Evolutionary conservation across 2,113 vertebrate species (phyloP), one percentile per base, ranked within the genome.

Genomic region (Cricetomys ansorgei): DNA sequence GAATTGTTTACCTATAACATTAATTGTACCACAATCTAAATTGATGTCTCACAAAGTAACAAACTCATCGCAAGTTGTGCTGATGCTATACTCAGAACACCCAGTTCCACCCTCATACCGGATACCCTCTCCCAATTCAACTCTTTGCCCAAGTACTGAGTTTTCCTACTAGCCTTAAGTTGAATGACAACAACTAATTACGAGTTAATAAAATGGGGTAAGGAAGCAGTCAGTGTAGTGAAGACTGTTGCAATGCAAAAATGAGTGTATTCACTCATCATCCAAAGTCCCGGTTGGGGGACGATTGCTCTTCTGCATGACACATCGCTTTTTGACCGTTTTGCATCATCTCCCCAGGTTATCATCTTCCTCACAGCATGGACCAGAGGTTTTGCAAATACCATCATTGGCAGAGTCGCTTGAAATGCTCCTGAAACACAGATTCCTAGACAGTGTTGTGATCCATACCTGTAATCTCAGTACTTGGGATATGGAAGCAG

Each of bases 371-470:
- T 87, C 15, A 43, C 5, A 70, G 7, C 12, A 79, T 55, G 43
- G 25, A 90, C 77, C 43, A 92, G 67, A 95, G 65, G 70, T 79
- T 91, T 95, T 83, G 31, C 70, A 76, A 88, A 31, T 45, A 87
- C 21, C 25, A 88, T 25, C 43, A 50, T 16, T 67, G 84, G 34
- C 7, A 81, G 70, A 84, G 25, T 50, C 45, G 57, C 23, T 83
- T 73, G 37, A 96, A 92, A 80, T 69, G 64, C 8, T 62, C 53
- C 67, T 87, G 72, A 93, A 89, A 91, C 92, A 29, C 6, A 87
- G 43, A 89, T 83, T 64, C 16, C 27, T 64, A 43, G n/a, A 62
- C 57, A 45, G 81, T 31, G 37, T 64, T 84, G 27, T 7, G 10
- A 64, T 64, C 59, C 8, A 31, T 31, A 21, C 40, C 8, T 15